phyloP scores from a whole-genome alignment of 2,113 vertebrate genomes.

The Gopherus flavomarginatus region DNA sequence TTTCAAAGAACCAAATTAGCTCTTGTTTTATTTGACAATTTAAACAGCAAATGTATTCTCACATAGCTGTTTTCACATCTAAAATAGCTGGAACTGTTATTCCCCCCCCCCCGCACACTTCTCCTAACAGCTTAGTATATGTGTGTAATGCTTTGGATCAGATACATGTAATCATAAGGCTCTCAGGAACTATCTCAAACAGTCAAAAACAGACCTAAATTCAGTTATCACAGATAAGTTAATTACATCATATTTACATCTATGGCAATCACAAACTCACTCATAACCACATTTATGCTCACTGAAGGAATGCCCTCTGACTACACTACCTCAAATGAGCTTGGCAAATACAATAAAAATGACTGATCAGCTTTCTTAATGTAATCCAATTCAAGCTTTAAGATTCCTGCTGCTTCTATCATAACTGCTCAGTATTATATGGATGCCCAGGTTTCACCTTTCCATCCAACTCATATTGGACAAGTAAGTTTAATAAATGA shows the following conservation, averaged over 20 bases:
- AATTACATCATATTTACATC: not conserved
- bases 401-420: not conserved
- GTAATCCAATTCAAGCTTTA: not conserved
- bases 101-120: not conserved
- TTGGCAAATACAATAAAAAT: slow-evolving; percentile 1
- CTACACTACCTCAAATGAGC: not conserved
- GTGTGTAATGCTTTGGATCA: not conserved
- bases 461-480: not conserved
- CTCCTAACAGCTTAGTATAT: not conserved
- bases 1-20: not conserved
- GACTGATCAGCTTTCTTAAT: not conserved
- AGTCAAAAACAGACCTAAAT: not conserved
- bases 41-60: not conserved
- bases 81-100: not conserved
- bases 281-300: not conserved
- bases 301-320: not conserved
- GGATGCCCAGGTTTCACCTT: not conserved
- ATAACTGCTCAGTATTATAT: not conserved
- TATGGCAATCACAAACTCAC: not conserved
- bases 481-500: not conserved
- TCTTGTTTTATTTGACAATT: not conserved
- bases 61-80: not conserved
- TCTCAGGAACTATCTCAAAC: not conserved
- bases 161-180: not conserved
- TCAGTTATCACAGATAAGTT: not conserved